Evolutionary conservation across 2,888 invertebrate species (phyloP).

Genomic region (Eledona agricola): DNA sequence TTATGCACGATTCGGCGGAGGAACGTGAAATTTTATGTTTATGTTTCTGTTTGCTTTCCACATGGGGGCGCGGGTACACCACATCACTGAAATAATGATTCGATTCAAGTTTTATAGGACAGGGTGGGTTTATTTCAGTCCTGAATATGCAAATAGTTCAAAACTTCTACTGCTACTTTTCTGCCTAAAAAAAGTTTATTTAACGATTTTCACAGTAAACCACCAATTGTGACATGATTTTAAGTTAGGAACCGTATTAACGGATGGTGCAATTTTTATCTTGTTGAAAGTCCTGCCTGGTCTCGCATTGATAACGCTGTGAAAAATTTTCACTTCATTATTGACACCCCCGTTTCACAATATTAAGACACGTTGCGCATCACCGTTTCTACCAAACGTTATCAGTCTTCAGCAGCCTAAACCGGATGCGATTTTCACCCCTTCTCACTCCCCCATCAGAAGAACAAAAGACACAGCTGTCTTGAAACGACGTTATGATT

Average conservation of each 20-base stretch:
- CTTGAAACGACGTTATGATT: slow-evolving; percentile 41
- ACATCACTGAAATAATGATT: no score
- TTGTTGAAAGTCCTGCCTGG: background rate
- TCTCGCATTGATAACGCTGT: background rate
- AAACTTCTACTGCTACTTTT: no score
- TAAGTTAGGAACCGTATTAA: no score
- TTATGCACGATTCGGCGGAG: slow-evolving; percentile 8
- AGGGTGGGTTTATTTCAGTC: no score
- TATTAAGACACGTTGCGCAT: slow-evolving; percentile 32
- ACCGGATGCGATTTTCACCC: slow-evolving; percentile 43
- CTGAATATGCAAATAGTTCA: no score
- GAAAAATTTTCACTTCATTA: slow-evolving; percentile 11
- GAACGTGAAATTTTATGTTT: slow-evolving; percentile 19
- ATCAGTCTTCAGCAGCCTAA: slow-evolving; percentile 43
- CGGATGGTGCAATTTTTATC: no score
- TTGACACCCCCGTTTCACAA: slow-evolving; percentile 8
- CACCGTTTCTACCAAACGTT: slow-evolving; percentile 39
- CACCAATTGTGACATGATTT: no score
- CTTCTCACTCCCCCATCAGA: slow-evolving; percentile 26
- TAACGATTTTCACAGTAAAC: no score
- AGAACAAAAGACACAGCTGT: slow-evolving; percentile 37
- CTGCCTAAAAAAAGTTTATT: no score
- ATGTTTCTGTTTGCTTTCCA: slow-evolving; percentile 22
- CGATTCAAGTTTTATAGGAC: no score
- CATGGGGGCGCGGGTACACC: slow-evolving; percentile 1